Conservation (phyloP, 2,113 vertebrate species). For the Poicephalus gulielmi region DNA sequence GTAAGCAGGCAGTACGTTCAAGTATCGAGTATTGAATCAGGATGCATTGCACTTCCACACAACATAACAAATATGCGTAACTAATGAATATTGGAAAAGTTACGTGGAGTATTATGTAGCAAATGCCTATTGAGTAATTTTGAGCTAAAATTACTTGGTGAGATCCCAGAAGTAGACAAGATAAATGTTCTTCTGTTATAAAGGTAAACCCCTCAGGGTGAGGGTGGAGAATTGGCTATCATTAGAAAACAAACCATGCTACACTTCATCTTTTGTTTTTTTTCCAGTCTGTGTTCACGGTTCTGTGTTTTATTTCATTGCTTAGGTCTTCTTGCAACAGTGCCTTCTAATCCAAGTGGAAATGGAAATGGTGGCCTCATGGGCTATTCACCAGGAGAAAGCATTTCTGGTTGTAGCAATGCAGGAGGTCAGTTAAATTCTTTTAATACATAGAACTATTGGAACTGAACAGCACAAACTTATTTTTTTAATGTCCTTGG, state of each 20-base stretch:
- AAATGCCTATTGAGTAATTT: neutral
- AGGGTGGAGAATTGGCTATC: neutral
- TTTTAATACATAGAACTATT: neutral
- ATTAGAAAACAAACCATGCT: neutral
- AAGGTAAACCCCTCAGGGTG: neutral
- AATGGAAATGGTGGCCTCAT: slow-evolving; percentile 76
- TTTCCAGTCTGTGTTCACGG: neutral
- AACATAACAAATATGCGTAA: fast-evolving
- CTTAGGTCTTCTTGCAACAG: slow-evolving; percentile 87
- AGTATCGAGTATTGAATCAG: neutral
- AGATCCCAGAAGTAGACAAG: neutral
- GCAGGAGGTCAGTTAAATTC: slow-evolving; percentile 71
- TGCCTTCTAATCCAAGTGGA: slow-evolving; percentile 83
- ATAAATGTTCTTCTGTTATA: neutral
- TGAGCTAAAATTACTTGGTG: neutral
- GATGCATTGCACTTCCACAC: neutral
- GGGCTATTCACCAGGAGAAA: slow-evolving; percentile 75
- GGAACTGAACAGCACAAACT: neutral
- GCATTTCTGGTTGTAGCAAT: slow-evolving; percentile 63
- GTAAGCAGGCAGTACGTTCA: neutral
- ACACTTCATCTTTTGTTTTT: neutral
- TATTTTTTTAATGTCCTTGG: neutral
- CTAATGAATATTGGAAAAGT: neutral
- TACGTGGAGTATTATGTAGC: neutral
- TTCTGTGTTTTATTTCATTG: neutral